phyloP scores from a whole-genome alignment of 2,888 invertebrate genomes.

The Lepidonotus clava region DNA sequence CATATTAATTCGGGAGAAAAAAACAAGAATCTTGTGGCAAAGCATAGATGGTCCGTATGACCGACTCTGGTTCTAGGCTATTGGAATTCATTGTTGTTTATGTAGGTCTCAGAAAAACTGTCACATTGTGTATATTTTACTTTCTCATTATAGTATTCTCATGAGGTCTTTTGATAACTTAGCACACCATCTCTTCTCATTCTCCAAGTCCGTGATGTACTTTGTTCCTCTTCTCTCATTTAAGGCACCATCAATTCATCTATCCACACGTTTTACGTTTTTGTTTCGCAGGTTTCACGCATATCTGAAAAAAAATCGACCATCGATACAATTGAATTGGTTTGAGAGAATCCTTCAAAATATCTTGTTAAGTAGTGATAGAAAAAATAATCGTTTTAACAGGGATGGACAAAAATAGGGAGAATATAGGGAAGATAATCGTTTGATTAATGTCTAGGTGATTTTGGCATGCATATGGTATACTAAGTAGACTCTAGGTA shows the following conservation, averaged over 20 bases:
- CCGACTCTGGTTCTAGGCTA: too few species aligned
- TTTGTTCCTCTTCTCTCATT: too few species aligned
- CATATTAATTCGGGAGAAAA: too few species aligned
- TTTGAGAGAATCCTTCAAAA: not conserved
- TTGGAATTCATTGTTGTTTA: too few species aligned
- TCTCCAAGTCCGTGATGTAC: not conserved
- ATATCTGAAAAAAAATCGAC: not conserved
- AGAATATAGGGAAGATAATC: not conserved
- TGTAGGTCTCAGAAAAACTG: too few species aligned
- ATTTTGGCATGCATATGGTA: not conserved
- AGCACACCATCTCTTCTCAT: conserved; percentile 20
- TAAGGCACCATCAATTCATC: not conserved
- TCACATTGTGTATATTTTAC: not conserved
- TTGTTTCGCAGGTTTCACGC: too few species aligned
- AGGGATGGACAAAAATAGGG: too few species aligned
- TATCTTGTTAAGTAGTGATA: not conserved
- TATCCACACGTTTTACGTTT: too few species aligned
- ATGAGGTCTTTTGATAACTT: not conserved
- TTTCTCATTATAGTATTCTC: not conserved
- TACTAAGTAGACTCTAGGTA: not conserved
- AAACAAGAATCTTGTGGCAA: not conserved
- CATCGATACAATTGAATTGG: not conserved
- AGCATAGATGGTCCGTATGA: too few species aligned
- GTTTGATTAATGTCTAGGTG: not conserved
- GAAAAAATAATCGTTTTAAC: not conserved